Percentiles rank a stretch among this genome's conserved stretches.
phyloP scores from a whole-genome alignment of 2,888 invertebrate genomes.

The Polia nebulosa region DNA sequence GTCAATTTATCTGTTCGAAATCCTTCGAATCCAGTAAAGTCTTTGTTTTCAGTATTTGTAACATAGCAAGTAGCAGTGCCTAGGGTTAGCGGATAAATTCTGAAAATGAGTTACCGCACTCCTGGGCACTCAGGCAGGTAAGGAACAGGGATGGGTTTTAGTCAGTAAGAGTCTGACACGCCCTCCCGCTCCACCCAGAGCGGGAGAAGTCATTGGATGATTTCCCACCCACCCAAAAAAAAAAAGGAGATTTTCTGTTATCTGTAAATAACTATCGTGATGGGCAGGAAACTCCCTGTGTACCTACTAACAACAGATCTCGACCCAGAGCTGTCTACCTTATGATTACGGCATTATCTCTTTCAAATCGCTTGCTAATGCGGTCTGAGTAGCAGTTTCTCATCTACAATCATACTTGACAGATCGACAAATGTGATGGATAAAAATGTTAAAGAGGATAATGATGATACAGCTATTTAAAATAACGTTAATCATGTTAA shows the following conservation, averaged over 20 bases:
- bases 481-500: background rate
- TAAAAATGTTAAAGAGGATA: background rate
- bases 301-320: slow-evolving; percentile 21
- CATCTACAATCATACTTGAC: slow-evolving; percentile 1
- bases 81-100: too few relatives aligned
- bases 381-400: slow-evolving; percentile 1
- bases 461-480: background rate
- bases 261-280: slow-evolving; percentile 10
- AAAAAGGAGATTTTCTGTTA: background rate
- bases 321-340: slow-evolving; percentile 44
- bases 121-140: too few relatives aligned
- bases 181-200: too few relatives aligned
- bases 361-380: slow-evolving; percentile 22
- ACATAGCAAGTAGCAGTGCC: too few relatives aligned
- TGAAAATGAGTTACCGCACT: too few relatives aligned
- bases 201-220: too few relatives aligned
- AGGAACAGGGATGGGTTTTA: too few relatives aligned
- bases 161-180: too few relatives aligned
- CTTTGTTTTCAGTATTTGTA: slow-evolving; percentile 1
- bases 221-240: too few relatives aligned
- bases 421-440: background rate
- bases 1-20: background rate
- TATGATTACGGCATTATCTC: slow-evolving; percentile 14
- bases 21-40: too few relatives aligned
- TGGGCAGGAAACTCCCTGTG: slow-evolving; percentile 23